Conservation (phyloP, 2,113 vertebrate species). For the Vireo altiloquus region DNA sequence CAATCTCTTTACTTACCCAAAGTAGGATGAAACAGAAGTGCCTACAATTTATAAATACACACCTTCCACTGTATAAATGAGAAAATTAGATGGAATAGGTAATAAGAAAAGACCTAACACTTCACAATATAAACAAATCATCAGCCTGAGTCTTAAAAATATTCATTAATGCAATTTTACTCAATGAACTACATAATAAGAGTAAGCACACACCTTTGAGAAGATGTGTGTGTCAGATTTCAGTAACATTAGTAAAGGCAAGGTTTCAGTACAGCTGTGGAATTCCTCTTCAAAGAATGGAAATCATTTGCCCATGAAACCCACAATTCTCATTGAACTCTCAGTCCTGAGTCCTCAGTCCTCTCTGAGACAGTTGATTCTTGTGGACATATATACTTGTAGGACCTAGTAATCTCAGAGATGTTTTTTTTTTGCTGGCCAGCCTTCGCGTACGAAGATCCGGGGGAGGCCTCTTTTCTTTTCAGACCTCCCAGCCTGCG, state of each 20-base stretch:
- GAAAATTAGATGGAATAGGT: not conserved
- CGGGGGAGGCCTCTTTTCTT: no score
- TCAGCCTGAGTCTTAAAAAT: not conserved
- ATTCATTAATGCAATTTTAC: not conserved
- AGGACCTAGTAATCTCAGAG: not conserved
- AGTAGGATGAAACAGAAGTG: not conserved
- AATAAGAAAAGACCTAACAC: not conserved
- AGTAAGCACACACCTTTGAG: not conserved
- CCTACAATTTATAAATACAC: not conserved
- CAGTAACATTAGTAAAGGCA: not conserved
- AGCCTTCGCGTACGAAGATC: no score
- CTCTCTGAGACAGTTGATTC: not conserved
- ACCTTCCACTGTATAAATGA: not conserved
- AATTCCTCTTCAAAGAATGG: not conserved
- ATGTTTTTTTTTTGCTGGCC: no score
- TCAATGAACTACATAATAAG: not conserved
- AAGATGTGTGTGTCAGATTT: not conserved
- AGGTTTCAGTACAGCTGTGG: not conserved
- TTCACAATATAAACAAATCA: not conserved
- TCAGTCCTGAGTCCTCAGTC: not conserved
- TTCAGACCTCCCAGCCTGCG: no score
- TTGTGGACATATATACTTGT: accelerated
- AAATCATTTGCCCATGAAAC: not conserved
- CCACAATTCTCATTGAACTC: not conserved
- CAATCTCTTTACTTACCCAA: not conserved